Conservation (phyloP, 2,797 vertebrate species). For the Sebastiscus tertius region DNA sequence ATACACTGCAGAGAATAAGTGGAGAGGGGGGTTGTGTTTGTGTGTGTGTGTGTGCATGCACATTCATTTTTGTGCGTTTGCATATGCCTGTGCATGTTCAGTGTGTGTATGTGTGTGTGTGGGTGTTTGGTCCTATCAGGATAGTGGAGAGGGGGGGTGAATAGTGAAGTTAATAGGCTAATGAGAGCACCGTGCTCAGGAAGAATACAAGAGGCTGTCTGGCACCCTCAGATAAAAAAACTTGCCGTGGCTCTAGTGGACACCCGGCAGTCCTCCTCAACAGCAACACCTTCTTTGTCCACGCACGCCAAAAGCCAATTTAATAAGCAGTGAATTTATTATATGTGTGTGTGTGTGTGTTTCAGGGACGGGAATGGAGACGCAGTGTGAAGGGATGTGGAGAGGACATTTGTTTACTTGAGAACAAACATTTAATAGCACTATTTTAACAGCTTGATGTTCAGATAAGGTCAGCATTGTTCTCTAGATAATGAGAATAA, state of each 20-base stretch:
- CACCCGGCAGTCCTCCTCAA: conserved; percentile 71
- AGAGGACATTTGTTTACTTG: neutral
- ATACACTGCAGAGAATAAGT: conserved; percentile 57
- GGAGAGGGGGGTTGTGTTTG: conserved; percentile 10
- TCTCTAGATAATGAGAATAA: neutral
- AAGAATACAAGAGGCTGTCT: conserved; percentile 78
- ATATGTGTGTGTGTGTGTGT: conserved; percentile 69
- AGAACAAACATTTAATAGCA: neutral
- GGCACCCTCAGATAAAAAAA: conserved; percentile 83
- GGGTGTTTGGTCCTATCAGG: conserved; percentile 34
- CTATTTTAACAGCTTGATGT: neutral
- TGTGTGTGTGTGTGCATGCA: neutral
- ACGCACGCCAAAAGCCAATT: conserved; percentile 81
- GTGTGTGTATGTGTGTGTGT: neutral
- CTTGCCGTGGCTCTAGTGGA: conserved; percentile 71
- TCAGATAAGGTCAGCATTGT: neutral
- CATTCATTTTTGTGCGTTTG: conserved; percentile 38
- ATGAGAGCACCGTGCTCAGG: conserved; percentile 80
- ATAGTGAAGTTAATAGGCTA: conserved; percentile 85
- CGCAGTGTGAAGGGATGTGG: conserved; percentile 45
- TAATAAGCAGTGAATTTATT: conserved; percentile 87
- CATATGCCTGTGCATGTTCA: conserved; percentile 16
- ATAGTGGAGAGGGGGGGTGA: conserved; percentile 49
- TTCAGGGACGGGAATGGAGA: conserved; percentile 66
- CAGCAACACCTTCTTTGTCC: conserved; percentile 83